Percentiles rank a stretch among this genome's conserved stretches.
phyloP scores from a whole-genome alignment of 2,888 invertebrate species.

The Drosophila nr. medialis region DNA sequence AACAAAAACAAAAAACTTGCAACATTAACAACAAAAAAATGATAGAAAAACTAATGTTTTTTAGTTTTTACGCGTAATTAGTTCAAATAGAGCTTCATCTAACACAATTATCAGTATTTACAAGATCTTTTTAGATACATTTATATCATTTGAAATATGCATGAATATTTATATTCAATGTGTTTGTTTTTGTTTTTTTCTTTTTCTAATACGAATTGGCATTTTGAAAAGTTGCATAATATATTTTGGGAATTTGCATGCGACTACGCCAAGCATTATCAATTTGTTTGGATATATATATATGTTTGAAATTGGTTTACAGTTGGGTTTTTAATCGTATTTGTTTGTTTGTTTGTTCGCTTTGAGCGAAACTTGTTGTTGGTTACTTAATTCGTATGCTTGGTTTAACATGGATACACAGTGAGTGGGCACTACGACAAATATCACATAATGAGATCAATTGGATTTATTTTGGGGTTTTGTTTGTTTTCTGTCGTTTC shows the following conservation, averaged over 20 bases:
- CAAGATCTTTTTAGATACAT: slow-evolving; percentile 41
- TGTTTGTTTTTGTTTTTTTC: slow-evolving; percentile 18
- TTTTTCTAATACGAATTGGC: slow-evolving; percentile 29
- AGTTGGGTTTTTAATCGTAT: slow-evolving; percentile 10
- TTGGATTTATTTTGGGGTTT: slow-evolving; percentile 75
- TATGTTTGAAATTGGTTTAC: slow-evolving; percentile 21
- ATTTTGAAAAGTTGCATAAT: slow-evolving; percentile 57
- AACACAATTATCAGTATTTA: slow-evolving; percentile 58
- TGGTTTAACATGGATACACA: slow-evolving; percentile 64
- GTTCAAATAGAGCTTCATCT: slow-evolving; percentile 25
- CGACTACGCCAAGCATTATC: slow-evolving; percentile 15
- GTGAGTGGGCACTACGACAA: slow-evolving; percentile 79
- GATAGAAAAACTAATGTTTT: slow-evolving; percentile 20
- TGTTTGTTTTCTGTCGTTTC: slow-evolving; percentile 35
- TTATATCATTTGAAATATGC: slow-evolving; percentile 34
- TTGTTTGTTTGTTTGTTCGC: slow-evolving; percentile 34
- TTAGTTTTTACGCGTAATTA: slow-evolving; percentile 14
- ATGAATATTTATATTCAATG: slow-evolving; percentile 23
- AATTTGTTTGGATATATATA: slow-evolving; percentile 7
- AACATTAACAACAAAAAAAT: slow-evolving; percentile 45
- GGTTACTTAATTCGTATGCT: slow-evolving; percentile 50
- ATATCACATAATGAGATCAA: slow-evolving; percentile 82
- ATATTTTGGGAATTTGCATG: slow-evolving; percentile 6
- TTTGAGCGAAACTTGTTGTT: slow-evolving; percentile 49
- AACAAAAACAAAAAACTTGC: slow-evolving; percentile 50